Base-by-base conservation (phyloP, 2,888 invertebrate genomes). In the Eucera pruinosa region DNA sequence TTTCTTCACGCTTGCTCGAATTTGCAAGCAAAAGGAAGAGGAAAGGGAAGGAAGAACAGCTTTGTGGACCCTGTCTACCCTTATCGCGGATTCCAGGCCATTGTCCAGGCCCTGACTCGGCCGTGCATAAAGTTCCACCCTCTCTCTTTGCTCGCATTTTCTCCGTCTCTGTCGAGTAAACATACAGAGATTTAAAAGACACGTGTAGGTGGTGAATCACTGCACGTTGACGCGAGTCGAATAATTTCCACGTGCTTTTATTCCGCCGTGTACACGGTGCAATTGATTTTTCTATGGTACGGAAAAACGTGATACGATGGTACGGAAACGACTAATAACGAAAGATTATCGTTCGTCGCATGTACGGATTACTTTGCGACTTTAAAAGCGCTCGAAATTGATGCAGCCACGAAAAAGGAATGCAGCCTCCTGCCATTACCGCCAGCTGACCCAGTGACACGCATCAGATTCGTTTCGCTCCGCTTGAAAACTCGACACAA, bases 11-110 rank as follows among this genome's bases (percentile, higher is more conserved):
- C 45, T 68, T 54, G 72, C 67, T 67, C 15, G 74, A 67, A 68
- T 71, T 78, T 30, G 43, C 57, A 48, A 54, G 67, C 55, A 52
- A 74, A 62, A 62, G 52, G 55, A 50, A 15, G 30, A 11, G 33
- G 50, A 41, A 20, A 67, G 36, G 68, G 48, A 45, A 36, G 58
- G 70, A 55, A 57, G 60, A 84, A 67, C 62, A 76, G 79, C 85
- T 88, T 85, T 86, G 89, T 85, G 84, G 80, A 80, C 84, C 78
- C 73, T 81, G 85, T 79, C 80, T 78, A 84, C 88, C 86, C 89
- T 90, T 91, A 91, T 91, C 89, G 85, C 84, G 85, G 89, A 90
- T 91, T 90, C 90, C 88, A 86, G 88, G 87, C 89, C 87, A 91
- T 91, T 90, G 87, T 88, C 89, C 89, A 84, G 85, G 68, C 55